Evolutionary conservation across 2,113 vertebrate species (phyloP).

Genomic region (Pseudorhombus dupliciocellatus): DNA sequence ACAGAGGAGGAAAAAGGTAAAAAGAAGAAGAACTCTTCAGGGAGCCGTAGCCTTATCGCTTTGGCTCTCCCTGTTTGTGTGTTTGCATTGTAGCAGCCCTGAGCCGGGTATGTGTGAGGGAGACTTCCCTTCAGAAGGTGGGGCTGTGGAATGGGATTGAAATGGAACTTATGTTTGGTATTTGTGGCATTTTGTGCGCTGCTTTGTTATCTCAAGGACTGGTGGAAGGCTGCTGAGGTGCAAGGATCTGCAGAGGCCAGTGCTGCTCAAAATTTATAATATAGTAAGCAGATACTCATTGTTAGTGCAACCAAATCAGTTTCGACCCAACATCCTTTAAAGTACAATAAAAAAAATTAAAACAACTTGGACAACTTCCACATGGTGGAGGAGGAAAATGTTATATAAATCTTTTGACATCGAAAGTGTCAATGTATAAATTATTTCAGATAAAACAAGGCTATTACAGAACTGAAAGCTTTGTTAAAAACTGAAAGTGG

Average conservation of each 20-base stretch:
- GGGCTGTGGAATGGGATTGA: slow-evolving; percentile 58
- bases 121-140: slow-evolving; percentile 51
- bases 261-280: background rate
- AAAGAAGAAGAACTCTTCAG: background rate
- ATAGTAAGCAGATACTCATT: too few species aligned
- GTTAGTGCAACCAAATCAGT: background rate
- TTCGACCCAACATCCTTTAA: too few species aligned
- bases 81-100: slow-evolving; percentile 38
- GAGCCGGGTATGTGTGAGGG: slow-evolving; percentile 10
- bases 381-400: too few species aligned
- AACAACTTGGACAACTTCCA: too few species aligned
- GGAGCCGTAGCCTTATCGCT: background rate
- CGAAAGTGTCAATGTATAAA: too few species aligned
- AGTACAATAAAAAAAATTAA: too few species aligned
- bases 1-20: too few species aligned
- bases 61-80: slow-evolving; percentile 27
- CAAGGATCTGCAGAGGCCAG: background rate
- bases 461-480: too few species aligned
- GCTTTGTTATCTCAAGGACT: slow-evolving; percentile 57
- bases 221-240: slow-evolving; percentile 1
- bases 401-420: too few species aligned
- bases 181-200: slow-evolving; percentile 53
- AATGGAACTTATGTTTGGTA: slow-evolving; percentile 67
- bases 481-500: too few species aligned
- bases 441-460: too few species aligned